Evolutionary conservation across 37 sponge, comb jelly and placozoan genomes (phyloP), one percentile per base, ranked within the genome.

Genomic region (Aphrocallistes beatrix): DNA sequence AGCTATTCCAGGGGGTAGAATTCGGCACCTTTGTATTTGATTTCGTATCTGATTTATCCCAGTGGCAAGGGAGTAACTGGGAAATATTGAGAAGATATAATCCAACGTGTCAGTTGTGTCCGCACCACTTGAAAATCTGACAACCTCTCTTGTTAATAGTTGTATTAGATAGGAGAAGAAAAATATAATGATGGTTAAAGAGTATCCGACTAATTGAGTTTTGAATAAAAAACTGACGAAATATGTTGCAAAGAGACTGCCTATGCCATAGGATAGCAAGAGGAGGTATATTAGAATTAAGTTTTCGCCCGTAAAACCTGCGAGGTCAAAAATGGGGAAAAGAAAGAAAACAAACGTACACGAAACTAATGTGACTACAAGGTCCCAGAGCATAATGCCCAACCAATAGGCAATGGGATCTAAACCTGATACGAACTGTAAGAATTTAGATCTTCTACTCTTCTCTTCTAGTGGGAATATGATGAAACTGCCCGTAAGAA

Each of bases 361-460:
- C 1, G 94, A 87, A 13, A 90, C 39, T 23, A 93, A 45, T 36
- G 85, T 87, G 84, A 92, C 95, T 81, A 93, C 36, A 13, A 95
- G 83, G 82, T 98, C 99, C 96, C 96, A 98, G 8, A 60, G 38
- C 81, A 91, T 90, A n/a, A 91, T 90, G 39, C 90, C 89, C 39
- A 92, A 32, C 99, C 99, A 98, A 84, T 93, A 97, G 39, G 88
- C 87, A 39, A 51, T 81, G 21, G 91, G 39, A 39, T 90, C 48
- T 23, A 98, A 91, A 38, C 96, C 96, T 84, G 94, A 91, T 25
- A 95, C 91, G 88, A 93, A 95, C 90, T 98, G 99, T 0, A 98
- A 84, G 60, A 95, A 96, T 86, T 95, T 98, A 34, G 93, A 89
- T 93, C 93, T 96, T 23, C 90, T 86, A 23, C 88, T 86, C 60